Evolutionary conservation across 2,888 invertebrate species (phyloP), one percentile per base, ranked within the genome.

Genomic region (Sinelater perroti): DNA sequence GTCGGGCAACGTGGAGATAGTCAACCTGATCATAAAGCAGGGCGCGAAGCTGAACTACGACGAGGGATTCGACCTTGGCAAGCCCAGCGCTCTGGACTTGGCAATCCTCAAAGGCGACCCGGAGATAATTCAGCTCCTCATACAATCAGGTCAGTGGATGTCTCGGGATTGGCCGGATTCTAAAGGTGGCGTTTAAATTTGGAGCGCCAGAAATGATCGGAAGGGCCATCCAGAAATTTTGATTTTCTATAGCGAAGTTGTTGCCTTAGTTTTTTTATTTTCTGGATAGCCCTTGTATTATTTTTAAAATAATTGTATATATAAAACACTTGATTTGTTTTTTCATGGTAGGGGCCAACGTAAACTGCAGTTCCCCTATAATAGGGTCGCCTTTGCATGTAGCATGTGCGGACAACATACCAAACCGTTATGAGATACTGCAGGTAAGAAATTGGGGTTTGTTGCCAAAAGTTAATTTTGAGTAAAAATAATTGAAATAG

Each of bases 61-160:
- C 24, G 80, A 81, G 31, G 82, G 80, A 0, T 77, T 70, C 53
- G 86, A 87, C 56, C 75, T 87, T 26, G 86, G 85, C 54, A 77
- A 83, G 79, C 79, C 80, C 2, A 89, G 91, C 46, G 90, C 94
- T 0, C 79, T 96, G 33, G 94, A 95, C 76, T 81, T 94, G 62
- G 92, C 95, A 1, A 91, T 95, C 47, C 76, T 94, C 52, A 89
- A 90, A 75, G 92, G 91, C 8, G 91, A 92, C 69, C 86, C 89
- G 0, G 78, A 83, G 2, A 85, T 91, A 73, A 85, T 91, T 5
- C 82, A 85, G 62, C 81, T 88, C 78, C 82, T 91, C n/a, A 78
- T 91, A 7, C 75, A 81, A 67, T 85, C 87, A 70, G 90, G 90
- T 89, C 74, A 76, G 72, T n/a, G n/a, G n/a, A n/a, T n/a, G n/a